Percentiles rank a stretch among this genome's conserved stretches.
phyloP scores from a whole-genome alignment of 2,797 vertebrate genomes.

The Epinephelus malabaricus region DNA sequence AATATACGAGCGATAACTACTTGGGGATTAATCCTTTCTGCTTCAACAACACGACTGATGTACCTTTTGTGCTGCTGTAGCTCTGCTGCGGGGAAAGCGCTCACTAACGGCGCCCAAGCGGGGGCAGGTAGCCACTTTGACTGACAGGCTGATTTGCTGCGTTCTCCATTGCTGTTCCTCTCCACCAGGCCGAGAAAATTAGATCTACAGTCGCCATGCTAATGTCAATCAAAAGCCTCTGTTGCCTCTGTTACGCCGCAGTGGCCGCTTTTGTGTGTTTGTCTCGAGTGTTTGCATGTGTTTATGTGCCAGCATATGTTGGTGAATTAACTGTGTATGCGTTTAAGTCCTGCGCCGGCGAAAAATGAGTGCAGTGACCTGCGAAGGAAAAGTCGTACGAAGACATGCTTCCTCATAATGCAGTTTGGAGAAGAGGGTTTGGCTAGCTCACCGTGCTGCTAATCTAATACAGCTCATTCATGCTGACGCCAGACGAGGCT shows the following conservation, averaged over 20 bases:
- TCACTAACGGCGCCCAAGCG: conserved; percentile 16
- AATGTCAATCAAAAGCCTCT: conserved; percentile 79
- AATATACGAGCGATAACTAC: conserved; percentile 46
- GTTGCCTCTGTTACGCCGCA: conserved; percentile 47
- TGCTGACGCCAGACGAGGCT: conserved; percentile 38
- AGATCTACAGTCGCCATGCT: conserved; percentile 76
- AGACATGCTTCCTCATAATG: conserved; percentile 49
- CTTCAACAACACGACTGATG: conserved; percentile 53
- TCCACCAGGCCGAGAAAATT: conserved; percentile 84
- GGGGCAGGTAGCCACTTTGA: conserved; percentile 74
- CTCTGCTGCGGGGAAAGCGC: conserved; percentile 15
- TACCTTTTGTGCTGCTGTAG: conserved; percentile 53
- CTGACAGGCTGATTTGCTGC: conserved; percentile 82
- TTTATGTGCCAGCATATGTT: conserved; percentile 48
- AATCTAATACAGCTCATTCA: conserved; percentile 63
- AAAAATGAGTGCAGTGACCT: conserved; percentile 66
- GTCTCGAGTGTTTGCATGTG: conserved; percentile 28
- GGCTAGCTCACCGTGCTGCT: conserved; percentile 32
- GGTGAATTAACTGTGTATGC: conserved; percentile 36
- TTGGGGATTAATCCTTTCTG: conserved; percentile 58
- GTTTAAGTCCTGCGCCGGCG: conserved; percentile 1
- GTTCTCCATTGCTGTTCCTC: conserved; percentile 80
- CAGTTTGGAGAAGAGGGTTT: conserved; percentile 38
- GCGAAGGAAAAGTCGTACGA: conserved; percentile 44
- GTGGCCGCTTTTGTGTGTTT: conserved; percentile 43